A percentile compares a stretch with the other conserved stretches of the same genome.
Conservation (phyloP, 2,113 vertebrate species). For the Brachionichthys hirsutus region DNA sequence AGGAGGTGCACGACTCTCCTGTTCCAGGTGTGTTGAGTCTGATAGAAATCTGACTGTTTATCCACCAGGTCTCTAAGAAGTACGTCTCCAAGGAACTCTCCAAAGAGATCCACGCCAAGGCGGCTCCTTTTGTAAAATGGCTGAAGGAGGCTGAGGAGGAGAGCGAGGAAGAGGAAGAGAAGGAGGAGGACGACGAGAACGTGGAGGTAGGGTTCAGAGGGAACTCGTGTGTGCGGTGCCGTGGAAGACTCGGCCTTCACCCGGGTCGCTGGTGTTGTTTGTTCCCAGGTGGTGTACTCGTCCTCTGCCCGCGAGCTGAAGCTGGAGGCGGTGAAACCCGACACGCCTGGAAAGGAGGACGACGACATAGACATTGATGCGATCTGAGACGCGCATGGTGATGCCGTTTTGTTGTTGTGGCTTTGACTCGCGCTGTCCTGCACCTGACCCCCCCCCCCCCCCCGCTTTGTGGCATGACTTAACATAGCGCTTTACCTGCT, state of each 20-base stretch:
- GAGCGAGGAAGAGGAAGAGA: slow-evolving; percentile 92
- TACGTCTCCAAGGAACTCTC: slow-evolving; percentile 97
- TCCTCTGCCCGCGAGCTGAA: slow-evolving; percentile 90
- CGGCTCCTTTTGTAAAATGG: slow-evolving; percentile 96
- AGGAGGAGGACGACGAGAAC: slow-evolving; percentile 86
- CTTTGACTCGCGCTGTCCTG: slow-evolving; percentile 43
- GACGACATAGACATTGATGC: slow-evolving; percentile 99
- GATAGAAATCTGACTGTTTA: neutral
- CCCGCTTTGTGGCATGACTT: slow-evolving; percentile 66
- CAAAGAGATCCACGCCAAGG: slow-evolving; percentile 97
- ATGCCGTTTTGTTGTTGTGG: slow-evolving; percentile 55
- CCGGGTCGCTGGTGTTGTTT: neutral
- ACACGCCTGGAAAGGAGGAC: slow-evolving; percentile 83
- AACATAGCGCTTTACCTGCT: slow-evolving; percentile 69
- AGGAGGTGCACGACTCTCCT: no score
- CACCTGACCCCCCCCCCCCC: neutral
- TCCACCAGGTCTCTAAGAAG: slow-evolving; percentile 91
- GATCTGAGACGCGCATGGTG: slow-evolving; percentile 78
- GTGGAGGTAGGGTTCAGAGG: slow-evolving; percentile 84
- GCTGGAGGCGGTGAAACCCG: slow-evolving; percentile 92
- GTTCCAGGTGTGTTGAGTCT: neutral
- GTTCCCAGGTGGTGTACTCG: slow-evolving; percentile 91
- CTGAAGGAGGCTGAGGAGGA: slow-evolving; percentile 98
- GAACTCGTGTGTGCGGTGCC: neutral
- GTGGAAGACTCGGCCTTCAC: no score